Base-by-base conservation (phyloP, 2,888 invertebrate species). In the Cepaea hortensis region DNA sequence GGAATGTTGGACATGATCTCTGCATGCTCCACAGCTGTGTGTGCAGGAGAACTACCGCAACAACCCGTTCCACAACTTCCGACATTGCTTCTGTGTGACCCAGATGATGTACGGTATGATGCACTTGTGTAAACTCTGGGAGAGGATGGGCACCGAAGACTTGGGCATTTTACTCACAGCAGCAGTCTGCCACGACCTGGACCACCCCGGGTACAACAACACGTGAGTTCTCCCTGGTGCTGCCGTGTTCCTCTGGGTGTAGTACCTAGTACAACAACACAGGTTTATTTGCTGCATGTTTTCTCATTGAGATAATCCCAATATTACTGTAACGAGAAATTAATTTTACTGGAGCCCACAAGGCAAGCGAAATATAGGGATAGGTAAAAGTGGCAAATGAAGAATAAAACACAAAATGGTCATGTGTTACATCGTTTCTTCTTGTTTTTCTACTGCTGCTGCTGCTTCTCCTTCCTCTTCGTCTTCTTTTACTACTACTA, bases 51-150 rank as follows among this genome's bases (percentile, higher is more conserved):
- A 94, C 90, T 97, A 97, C 95, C 96, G 97, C 95, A 97, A 97
- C 95, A 97, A 97, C 93, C 97, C 97, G 88, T 97, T 97, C 95
- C 97, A 97, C 95, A 97, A 97, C 95, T 97, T 97, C 95, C 96
- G 97, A 90, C 97, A 97, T 94, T 97, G 97, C 94, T 97, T 97
- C 95, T 97, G 97, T 95, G 97, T 97, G 90, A 96, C 97, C 88
- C 97, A 97, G 95, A 97, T 97, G 97, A 97, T 97, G 95, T 94
- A 95, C 90, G 94, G 94, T 2, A 92, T 95, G 92, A 93, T 95
- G n/a, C 92, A 94, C 87, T 88, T 92, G 80, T 94, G 94, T 88
- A 91, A 91, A 61, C 92, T 95, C 18, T 92, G 92, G 91, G 93
- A 93, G 62, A 87, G 89, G 48, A 92, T 95, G 90, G 89, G 92